phyloP scores from a whole-genome alignment of 92 coral and sea anemone species.

The Nematostella vectensis region DNA sequence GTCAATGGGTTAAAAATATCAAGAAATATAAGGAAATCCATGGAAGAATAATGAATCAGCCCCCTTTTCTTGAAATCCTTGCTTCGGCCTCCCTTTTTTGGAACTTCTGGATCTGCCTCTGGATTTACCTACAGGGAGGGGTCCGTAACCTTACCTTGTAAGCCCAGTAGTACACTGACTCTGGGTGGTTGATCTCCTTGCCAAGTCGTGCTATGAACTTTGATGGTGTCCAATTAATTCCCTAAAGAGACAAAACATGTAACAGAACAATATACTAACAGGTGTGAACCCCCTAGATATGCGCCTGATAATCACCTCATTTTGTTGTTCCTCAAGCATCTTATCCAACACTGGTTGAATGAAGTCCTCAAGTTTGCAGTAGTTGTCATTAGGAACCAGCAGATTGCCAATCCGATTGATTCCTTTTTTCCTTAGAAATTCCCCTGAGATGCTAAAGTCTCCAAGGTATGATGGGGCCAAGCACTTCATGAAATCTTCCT shows the following conservation, averaged over 20 bases:
- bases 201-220: slow-evolving; percentile 79
- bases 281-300: too few species aligned
- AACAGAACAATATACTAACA: not conserved
- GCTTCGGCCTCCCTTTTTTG: too few species aligned
- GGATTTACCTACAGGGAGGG: too few species aligned
- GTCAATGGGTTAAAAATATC: too few species aligned
- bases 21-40: too few species aligned
- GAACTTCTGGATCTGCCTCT: too few species aligned
- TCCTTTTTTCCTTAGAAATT: slow-evolving; percentile 63
- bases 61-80: too few species aligned
- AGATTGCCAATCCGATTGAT: slow-evolving; percentile 88
- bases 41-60: not conserved
- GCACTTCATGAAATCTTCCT: slow-evolving; percentile 91
- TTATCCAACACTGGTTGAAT: slow-evolving; percentile 69
- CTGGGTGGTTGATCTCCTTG: slow-evolving; percentile 87
- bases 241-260: slow-evolving; percentile 27
- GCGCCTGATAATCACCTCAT: not conserved
- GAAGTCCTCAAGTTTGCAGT: slow-evolving; percentile 85
- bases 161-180: slow-evolving; percentile 94
- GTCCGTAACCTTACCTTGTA: slow-evolving; percentile 68
- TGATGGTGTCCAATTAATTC: slow-evolving; percentile 93
- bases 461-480: slow-evolving; percentile 88
- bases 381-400: slow-evolving; percentile 80
- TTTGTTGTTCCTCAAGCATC: slow-evolving; percentile 82
- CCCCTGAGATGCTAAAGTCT: slow-evolving; percentile 68